A percentile compares a stretch with the other conserved stretches of the same genome.
Conservation (phyloP, 2,888 invertebrate genomes). For the Pterobdella sp. region DNA sequence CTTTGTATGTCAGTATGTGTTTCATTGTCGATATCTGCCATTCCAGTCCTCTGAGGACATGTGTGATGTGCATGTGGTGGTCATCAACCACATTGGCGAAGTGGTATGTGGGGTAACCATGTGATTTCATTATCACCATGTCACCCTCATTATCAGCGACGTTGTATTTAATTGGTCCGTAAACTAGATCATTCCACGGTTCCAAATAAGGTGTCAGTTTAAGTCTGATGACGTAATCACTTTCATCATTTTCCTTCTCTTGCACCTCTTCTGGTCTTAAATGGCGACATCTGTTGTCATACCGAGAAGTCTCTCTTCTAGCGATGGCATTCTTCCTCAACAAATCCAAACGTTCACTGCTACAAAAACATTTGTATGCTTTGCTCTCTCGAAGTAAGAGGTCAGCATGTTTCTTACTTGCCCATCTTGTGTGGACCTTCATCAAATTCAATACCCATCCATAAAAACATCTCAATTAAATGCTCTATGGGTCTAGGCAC, state of each 20-base stretch:
- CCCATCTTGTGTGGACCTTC: slow-evolving; percentile 66
- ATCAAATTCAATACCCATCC: slow-evolving; percentile 75
- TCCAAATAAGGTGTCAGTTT: slow-evolving; percentile 62
- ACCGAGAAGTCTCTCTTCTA: slow-evolving; percentile 64
- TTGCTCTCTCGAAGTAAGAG: too few relatives aligned
- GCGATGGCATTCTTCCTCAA: slow-evolving; percentile 71
- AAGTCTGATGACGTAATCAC: slow-evolving; percentile 70
- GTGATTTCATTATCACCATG: slow-evolving; percentile 83
- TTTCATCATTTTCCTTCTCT: slow-evolving; percentile 60
- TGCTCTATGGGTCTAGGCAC: slow-evolving; percentile 71
- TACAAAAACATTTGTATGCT: slow-evolving; percentile 86
- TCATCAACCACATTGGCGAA: slow-evolving; percentile 97
- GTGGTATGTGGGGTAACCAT: slow-evolving; percentile 92
- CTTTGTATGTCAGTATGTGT: slow-evolving; percentile 83
- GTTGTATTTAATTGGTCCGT: slow-evolving; percentile 69
- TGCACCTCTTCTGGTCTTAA: slow-evolving; percentile 61
- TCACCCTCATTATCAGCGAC: slow-evolving; percentile 77
- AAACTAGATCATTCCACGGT: slow-evolving; percentile 70
- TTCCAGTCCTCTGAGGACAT: slow-evolving; percentile 89
- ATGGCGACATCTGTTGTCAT: slow-evolving; percentile 69
- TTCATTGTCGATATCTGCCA: slow-evolving; percentile 94
- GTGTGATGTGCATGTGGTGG: slow-evolving; percentile 81
- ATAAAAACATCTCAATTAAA: slow-evolving; percentile 61
- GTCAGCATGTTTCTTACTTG: too few relatives aligned
- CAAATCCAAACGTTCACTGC: slow-evolving; percentile 70